phyloP scores from a whole-genome alignment of 2,797 vertebrate genomes.

The Hybognathus amarus region DNA sequence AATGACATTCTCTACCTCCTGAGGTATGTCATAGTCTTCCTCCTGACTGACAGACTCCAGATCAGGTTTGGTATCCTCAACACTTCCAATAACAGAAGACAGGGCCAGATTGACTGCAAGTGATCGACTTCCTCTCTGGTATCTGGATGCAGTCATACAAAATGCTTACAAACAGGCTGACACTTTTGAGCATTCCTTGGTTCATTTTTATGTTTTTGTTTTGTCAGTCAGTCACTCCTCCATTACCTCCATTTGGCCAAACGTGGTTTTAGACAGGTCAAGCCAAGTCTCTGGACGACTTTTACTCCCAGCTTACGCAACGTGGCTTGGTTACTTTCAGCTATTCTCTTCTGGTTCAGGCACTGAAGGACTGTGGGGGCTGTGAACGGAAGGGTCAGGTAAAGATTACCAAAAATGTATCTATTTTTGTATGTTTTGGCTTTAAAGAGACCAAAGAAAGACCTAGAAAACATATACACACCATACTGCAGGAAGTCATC shows the following conservation, averaged over 20 bases:
- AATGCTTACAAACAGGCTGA: not conserved
- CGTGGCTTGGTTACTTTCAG: constrained; percentile 85
- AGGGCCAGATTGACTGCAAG: constrained; percentile 85
- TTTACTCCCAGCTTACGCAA: constrained; percentile 92
- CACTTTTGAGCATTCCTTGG: not conserved
- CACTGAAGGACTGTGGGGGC: constrained; percentile 84
- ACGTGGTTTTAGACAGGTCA: constrained; percentile 92
- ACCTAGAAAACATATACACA: constrained; percentile 67
- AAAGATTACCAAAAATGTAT: not conserved
- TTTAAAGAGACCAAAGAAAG: not conserved
- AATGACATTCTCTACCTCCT: constrained; percentile 91
- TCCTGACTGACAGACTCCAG: constrained; percentile 70
- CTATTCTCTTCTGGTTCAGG: constrained; percentile 83
- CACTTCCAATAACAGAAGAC: constrained; percentile 48
- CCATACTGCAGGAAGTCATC: constrained; percentile 93
- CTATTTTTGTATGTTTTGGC: not conserved
- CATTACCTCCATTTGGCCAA: constrained; percentile 93
- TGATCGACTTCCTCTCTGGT: constrained; percentile 91
- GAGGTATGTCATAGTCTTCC: constrained; percentile 91
- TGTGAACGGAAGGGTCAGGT: constrained; percentile 55
- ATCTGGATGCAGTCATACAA: constrained; percentile 76
- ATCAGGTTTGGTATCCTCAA: constrained; percentile 54
- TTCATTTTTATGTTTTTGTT: not conserved
- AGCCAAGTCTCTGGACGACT: constrained; percentile 90
- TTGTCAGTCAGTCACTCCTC: not conserved